Evolutionary conservation across 2,797 vertebrate genomes (phyloP), one percentile per base, ranked within the genome.

Genomic region (Fratercula arctica): DNA sequence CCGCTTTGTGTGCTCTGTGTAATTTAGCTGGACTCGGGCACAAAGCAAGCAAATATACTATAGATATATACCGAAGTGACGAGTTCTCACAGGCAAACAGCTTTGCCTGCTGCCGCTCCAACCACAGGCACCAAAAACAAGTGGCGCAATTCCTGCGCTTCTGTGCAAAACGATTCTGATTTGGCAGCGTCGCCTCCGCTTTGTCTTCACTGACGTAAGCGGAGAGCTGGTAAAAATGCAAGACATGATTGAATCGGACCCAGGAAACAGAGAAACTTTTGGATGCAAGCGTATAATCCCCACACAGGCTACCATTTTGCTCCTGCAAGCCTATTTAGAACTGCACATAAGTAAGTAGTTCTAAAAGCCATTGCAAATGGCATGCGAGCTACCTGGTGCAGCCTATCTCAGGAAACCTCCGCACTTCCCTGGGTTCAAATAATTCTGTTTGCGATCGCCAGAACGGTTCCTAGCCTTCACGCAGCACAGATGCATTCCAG

Each of bases 401-500:
- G 63, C 20, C 56, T 26, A 3, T 81, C 60, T 56, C 6, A 2
- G 73, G 75, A 89, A 46, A 72, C 1, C 39, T 69, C 56, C 4
- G 2, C 1, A 2, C 75, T 84, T 54, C 37, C 37, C n/a, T 25
- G 90, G 31, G 45, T 61, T 79, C 91, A 60, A 82, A 93, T 35
- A 82, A 43, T 69, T 64, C 72, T 70, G 37, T 48, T 70, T 87
- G 83, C 79, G 81, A 21, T 29, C 6, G 1, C n/a, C 79, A 76
- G 75, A 91, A 80, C 73, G 6, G 5, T 59, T 95, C 80, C 87
- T 90, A 72, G 73, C 82, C 70, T 82, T 59, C 80, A 31, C 7
- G 37, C 33, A 74, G 83, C 37, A 14, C 59, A 50, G 28, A 74
- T 41, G 53, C 70, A 96, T 96, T 94, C 89, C 90, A 91, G 46